A percentile compares a stretch with the other conserved stretches of the same genome.
phyloP scores from a whole-genome alignment of 2,113 vertebrate genomes.

The Saguinus imperator region DNA sequence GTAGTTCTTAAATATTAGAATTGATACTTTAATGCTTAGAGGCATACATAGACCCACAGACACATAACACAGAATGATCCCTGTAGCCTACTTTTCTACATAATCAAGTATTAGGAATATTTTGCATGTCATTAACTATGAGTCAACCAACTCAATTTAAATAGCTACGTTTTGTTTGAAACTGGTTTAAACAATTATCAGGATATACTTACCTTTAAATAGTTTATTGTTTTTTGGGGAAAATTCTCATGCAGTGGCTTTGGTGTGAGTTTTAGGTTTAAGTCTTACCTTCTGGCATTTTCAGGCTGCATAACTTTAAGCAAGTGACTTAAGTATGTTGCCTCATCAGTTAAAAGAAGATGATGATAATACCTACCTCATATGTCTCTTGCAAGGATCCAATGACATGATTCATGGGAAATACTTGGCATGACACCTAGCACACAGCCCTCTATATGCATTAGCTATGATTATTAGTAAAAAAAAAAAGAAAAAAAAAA shows the following conservation, averaged over 20 bases:
- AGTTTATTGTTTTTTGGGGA: background rate
- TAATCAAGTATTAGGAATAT: background rate
- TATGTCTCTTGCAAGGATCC: background rate
- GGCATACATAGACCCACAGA: too few relatives aligned
- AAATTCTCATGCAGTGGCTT: background rate
- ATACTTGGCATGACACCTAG: background rate
- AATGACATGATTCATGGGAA: background rate
- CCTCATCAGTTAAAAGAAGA: background rate
- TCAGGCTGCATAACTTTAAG: background rate
- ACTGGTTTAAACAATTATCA: background rate
- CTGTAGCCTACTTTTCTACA: background rate
- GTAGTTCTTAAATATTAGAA: background rate
- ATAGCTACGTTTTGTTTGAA: background rate
- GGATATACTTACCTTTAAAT: background rate
- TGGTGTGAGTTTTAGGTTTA: background rate
- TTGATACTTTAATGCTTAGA: background rate
- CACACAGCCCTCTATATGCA: background rate
- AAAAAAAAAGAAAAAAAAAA: background rate
- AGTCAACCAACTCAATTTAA: background rate
- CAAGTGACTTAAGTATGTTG: background rate
- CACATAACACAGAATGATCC: background rate
- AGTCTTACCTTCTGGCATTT: background rate
- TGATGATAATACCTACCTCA: background rate
- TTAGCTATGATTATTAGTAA: background rate
- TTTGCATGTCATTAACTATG: background rate